Conservation (phyloP, 2,113 vertebrate species). For the Macquaria ambigua region DNA sequence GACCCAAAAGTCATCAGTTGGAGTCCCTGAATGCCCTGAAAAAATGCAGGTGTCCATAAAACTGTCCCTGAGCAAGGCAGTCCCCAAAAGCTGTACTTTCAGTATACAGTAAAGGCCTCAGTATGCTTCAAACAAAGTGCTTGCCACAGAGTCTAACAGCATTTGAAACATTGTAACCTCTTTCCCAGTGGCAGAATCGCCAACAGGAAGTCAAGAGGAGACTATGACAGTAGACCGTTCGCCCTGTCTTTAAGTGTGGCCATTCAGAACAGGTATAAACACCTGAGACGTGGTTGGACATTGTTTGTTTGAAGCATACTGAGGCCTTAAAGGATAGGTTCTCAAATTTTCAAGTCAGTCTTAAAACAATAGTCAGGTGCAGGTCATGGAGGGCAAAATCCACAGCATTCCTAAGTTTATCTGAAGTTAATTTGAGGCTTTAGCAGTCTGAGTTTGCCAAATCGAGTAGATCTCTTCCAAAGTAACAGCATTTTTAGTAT, state of each 20-base stretch:
- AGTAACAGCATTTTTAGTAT: no score
- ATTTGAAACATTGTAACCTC: background rate
- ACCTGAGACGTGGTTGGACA: background rate
- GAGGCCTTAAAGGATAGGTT: background rate
- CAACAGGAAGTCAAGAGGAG: background rate
- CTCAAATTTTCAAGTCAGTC: background rate
- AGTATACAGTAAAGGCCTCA: background rate
- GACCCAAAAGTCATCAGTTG: background rate
- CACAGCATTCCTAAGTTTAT: no score
- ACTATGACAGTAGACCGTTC: background rate
- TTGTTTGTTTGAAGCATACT: background rate
- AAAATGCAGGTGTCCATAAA: background rate
- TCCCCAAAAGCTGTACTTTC: background rate
- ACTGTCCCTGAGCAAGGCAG: background rate
- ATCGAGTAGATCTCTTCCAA: no score
- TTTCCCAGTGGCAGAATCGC: background rate
- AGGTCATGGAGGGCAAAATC: no score
- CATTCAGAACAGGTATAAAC: background rate
- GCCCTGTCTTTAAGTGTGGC: background rate
- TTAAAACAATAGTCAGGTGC: no score
- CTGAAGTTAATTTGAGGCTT: no score
- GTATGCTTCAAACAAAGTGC: background rate
- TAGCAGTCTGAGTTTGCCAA: no score
- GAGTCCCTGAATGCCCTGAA: background rate
- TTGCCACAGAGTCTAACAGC: background rate